These are phyloP conservation scores for Morinoia aosen DNA, from an alignment of 2,888 invertebrate species.

Conservation along the genomic window DNA sequence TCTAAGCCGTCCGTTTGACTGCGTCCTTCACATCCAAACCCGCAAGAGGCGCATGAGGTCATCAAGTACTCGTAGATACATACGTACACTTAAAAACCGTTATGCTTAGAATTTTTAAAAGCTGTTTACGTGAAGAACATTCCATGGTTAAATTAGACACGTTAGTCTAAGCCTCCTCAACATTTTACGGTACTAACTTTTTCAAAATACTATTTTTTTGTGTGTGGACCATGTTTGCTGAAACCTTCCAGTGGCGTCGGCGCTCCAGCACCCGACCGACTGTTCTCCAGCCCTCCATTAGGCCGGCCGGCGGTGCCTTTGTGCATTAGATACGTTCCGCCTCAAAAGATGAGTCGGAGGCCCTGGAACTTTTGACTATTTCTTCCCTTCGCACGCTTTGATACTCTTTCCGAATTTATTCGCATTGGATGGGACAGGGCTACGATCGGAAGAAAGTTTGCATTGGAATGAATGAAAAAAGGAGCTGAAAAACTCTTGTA, in stretches of 20 bases:
- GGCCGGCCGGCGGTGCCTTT: conserved; percentile 35
- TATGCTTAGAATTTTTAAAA: not conserved
- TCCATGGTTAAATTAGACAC: not conserved
- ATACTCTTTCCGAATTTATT: not conserved
- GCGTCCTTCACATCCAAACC: too few species aligned
- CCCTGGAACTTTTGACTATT: not conserved
- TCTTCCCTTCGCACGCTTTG: not conserved
- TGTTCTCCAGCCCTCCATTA: conserved; percentile 25
- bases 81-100: not conserved
- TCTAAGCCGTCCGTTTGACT: too few species aligned
- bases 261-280: not conserved
- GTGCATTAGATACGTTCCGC: conserved; percentile 17
- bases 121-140: not conserved
- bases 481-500: not conserved
- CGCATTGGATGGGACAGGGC: not conserved
- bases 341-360: not conserved
- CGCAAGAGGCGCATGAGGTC: too few species aligned
- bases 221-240: not conserved
- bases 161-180: not conserved
- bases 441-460: not conserved
- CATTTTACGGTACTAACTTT: not conserved
- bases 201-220: not conserved
- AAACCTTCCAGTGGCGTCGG: not conserved
- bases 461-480: not conserved
- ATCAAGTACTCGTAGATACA: too few species aligned